phyloP scores from a whole-genome alignment of 2,888 invertebrate species.

The Trichopoda pennipes region DNA sequence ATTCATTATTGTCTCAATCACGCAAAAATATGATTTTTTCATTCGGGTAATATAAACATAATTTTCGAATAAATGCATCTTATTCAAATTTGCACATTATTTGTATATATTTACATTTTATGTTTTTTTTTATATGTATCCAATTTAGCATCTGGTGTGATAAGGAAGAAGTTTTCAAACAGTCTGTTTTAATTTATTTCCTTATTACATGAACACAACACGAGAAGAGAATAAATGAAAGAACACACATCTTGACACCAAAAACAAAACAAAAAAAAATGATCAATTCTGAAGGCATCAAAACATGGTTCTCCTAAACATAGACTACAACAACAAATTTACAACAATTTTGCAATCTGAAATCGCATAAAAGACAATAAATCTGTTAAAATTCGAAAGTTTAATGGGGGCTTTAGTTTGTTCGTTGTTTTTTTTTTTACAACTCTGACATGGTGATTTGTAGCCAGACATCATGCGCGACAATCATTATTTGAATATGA shows the following conservation, averaged over 20 bases:
- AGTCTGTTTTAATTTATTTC: slow-evolving; percentile 60
- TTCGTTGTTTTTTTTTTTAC: slow-evolving; percentile 17
- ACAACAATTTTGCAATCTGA: slow-evolving; percentile 47
- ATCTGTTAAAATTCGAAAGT: slow-evolving; percentile 64
- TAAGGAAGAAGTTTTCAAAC: slow-evolving; percentile 53
- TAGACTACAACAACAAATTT: slow-evolving; percentile 8
- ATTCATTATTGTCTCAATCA: not conserved
- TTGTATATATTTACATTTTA: slow-evolving; percentile 44
- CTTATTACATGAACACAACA: slow-evolving; percentile 57
- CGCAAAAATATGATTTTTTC: not conserved
- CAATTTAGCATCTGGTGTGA: slow-evolving; percentile 54
- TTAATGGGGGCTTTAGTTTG: slow-evolving; percentile 51
- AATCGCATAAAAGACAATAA: slow-evolving; percentile 60
- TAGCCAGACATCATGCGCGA: slow-evolving; percentile 68
- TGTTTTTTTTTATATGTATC: slow-evolving; percentile 9
- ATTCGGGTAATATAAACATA: too few relatives aligned
- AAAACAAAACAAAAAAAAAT: slow-evolving; percentile 15
- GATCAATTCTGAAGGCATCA: slow-evolving; percentile 50
- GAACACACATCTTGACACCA: slow-evolving; percentile 48
- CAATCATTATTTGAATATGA: slow-evolving; percentile 69
- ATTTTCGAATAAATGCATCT: slow-evolving; percentile 8
- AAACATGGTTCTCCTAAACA: not conserved
- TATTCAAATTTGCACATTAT: not conserved
- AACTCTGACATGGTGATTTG: slow-evolving; percentile 66
- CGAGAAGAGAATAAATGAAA: not conserved